Evolutionary conservation across 2,797 vertebrate genomes (phyloP), one percentile per base, ranked within the genome.

Genomic region (Helarctos malayanus): DNA sequence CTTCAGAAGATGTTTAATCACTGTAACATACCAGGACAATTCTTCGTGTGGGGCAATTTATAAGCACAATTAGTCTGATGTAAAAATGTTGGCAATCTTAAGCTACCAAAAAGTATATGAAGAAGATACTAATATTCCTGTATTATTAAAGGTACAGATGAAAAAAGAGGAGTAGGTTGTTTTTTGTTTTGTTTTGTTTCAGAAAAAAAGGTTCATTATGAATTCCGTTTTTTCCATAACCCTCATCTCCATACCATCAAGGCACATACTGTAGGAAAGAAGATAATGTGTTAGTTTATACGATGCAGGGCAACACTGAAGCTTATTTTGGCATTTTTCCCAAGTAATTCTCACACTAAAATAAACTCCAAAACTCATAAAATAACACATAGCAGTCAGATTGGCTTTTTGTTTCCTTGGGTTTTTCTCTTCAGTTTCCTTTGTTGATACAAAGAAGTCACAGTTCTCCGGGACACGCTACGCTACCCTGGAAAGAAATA

Each of bases 371-470:
- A 69, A 83, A 86, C 65, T 65, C 57, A 2, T 56, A 27, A 21
- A 56, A 0, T 41, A n/a, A 38, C 5, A 63, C 7, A 2, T 2
- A 57, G 49, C 2, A 82, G 16, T 88, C 27, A 63, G 21, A 16
- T 1, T 68, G 47, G 35, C 15, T 90, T 93, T 90, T 71, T 73
- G 57, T 41, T 56, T 61, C 59, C 91, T 76, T 78, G 21, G 10
- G 2, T 69, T 96, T 94, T 94, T 73, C 56, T 89, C 47, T 97
- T 89, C 21, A 35, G 2, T 97, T 95, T 95, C 16, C 21, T 93
- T 95, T 92, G 29, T 41, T 68, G 63, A 73, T 25, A 90, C 11
- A 92, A 97, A 11, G 25, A 94, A 96, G 84, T 91, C 57, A 71
- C 29, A 19, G 9, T 92, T 90, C n/a, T 88, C 68, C 81, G 25